Evolutionary conservation across 2,888 invertebrate genomes (phyloP).

Genomic region (Cerceris ruficornis): DNA sequence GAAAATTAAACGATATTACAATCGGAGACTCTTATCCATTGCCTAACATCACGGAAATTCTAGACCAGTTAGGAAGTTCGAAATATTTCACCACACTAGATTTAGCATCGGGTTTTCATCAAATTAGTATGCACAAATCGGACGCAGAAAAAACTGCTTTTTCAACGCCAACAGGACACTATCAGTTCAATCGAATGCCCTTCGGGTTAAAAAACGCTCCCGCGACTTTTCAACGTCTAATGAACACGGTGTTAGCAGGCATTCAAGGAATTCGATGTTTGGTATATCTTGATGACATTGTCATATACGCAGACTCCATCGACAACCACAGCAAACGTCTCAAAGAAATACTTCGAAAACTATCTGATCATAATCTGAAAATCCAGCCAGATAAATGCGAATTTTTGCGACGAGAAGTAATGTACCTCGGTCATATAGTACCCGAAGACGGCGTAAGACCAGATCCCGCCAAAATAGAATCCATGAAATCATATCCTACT

Average conservation of each 20-base stretch:
- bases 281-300: constrained; percentile 77
- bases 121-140: constrained; percentile 65
- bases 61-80: constrained; percentile 65
- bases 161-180: constrained; percentile 60
- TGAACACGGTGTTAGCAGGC: constrained; percentile 69
- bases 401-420: neutral
- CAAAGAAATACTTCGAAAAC: constrained; percentile 70
- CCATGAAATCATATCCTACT: constrained; percentile 17
- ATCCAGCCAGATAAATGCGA: constrained; percentile 24
- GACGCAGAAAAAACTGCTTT: constrained; percentile 64
- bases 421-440: constrained; percentile 67
- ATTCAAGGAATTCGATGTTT: constrained; percentile 68
- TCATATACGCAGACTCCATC: constrained; percentile 67
- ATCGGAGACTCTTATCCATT: constrained; percentile 40
- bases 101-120: constrained; percentile 71
- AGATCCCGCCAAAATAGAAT: constrained; percentile 32
- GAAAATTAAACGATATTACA: too few species aligned
- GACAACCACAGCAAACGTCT: constrained; percentile 51
- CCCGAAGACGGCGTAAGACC: constrained; percentile 66
- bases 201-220: constrained; percentile 67
- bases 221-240: constrained; percentile 69
- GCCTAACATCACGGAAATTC: constrained; percentile 58
- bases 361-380: constrained; percentile 68
- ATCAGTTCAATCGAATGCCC: constrained; percentile 61
- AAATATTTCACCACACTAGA: constrained; percentile 64